Conservation (phyloP, 2,797 vertebrate genomes). For the Australoheros facetus region DNA sequence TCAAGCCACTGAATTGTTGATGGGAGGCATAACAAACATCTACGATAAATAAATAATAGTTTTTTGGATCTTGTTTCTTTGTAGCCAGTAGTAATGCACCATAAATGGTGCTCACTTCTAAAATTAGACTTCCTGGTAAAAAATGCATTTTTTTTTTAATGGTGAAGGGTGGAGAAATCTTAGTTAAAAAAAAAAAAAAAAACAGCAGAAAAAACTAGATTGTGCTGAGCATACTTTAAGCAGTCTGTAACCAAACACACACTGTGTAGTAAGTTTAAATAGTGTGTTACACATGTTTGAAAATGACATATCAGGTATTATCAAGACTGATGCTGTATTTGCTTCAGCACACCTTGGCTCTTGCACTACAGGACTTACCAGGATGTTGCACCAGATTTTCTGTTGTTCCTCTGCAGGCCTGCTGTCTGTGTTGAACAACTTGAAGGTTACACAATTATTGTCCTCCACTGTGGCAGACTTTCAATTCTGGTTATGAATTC, state of each 20-base stretch:
- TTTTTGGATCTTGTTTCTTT: not conserved
- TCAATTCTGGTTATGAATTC: constrained; percentile 8
- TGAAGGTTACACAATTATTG: constrained; percentile 2
- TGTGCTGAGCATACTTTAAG: not conserved
- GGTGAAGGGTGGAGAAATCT: not conserved
- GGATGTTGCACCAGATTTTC: constrained; percentile 1
- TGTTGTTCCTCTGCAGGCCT: not conserved
- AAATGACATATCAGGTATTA: not conserved
- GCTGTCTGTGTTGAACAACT: not conserved
- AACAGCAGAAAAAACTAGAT: not conserved
- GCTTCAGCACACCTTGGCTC: not conserved
- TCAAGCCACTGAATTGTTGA: not conserved
- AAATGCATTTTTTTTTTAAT: not conserved
- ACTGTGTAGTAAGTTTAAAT: not conserved
- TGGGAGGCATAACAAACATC: not conserved
- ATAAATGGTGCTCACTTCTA: not conserved
- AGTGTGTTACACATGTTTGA: not conserved
- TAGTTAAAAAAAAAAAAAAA: not conserved
- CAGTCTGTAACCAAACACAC: not conserved
- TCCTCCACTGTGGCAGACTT: not conserved
- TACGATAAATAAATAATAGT: not conserved
- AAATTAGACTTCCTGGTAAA: not conserved
- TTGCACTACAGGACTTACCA: not conserved
- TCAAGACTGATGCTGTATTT: not conserved
- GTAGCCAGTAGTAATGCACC: not conserved